phyloP scores from a whole-genome alignment of 2,888 invertebrate genomes.

The Lamellibrachia satsuma region DNA sequence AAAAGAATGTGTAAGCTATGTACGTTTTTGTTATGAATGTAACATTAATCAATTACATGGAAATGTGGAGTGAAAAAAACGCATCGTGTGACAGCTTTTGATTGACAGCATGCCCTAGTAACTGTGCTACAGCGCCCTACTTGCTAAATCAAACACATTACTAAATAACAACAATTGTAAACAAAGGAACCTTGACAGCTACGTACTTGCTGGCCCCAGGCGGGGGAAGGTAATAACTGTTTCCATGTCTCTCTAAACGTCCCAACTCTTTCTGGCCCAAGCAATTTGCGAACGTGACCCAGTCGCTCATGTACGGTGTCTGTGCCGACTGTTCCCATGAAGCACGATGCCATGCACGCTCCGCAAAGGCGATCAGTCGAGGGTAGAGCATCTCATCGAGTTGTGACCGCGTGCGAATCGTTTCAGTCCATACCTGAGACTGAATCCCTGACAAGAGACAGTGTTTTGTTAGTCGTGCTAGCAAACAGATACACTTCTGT shows the following conservation, averaged over 20 bases:
- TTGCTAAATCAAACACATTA: no score
- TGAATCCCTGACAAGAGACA: constrained; percentile 33
- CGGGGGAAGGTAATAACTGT: constrained; percentile 56
- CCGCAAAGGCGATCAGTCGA: constrained; percentile 44
- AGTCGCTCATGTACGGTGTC: constrained; percentile 46
- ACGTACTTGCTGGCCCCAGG: constrained; percentile 51
- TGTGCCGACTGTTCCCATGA: constrained; percentile 55
- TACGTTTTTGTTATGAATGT: no score
- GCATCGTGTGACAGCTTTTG: no score
- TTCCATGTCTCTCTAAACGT: constrained; percentile 50
- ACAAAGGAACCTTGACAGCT: no score
- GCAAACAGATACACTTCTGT: no score
- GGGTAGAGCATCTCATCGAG: constrained; percentile 43
- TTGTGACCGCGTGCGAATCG: constrained; percentile 35
- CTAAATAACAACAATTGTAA: not conserved
- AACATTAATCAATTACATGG: no score
- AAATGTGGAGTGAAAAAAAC: no score
- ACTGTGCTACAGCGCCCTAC: no score
- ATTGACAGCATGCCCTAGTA: no score
- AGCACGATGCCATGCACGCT: constrained; percentile 43
- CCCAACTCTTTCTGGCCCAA: constrained; percentile 55
- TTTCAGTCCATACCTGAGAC: constrained; percentile 42
- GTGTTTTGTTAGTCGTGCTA: no score
- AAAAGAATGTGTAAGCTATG: no score
- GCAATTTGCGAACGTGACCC: constrained; percentile 55